These are phyloP conservation scores for Butorides virescens DNA, from an alignment of 2,113 vertebrate genomes.

Conservation along the genomic window DNA sequence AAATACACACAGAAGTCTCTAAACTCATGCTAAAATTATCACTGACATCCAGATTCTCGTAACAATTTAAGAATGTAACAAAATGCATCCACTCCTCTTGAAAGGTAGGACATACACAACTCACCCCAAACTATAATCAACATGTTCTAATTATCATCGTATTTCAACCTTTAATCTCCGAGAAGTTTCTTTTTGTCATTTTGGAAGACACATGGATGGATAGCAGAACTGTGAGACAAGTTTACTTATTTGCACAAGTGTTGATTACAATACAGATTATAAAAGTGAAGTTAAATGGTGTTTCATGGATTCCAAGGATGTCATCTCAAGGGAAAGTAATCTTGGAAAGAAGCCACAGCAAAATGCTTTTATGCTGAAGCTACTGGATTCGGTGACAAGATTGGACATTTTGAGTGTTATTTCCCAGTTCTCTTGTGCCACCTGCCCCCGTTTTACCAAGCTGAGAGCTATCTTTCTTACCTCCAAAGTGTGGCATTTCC, in stretches of 20 bases:
- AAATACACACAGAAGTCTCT: not conserved
- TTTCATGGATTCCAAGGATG: not conserved
- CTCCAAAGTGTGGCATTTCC: slow-evolving; percentile 96
- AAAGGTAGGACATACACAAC: not conserved
- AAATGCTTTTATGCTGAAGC: not conserved
- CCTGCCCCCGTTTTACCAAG: not conserved
- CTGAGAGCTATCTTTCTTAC: slow-evolving; percentile 61
- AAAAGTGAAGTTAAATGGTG: not conserved
- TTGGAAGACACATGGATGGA: fast-evolving
- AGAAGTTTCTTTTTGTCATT: not conserved
- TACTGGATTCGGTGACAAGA: not conserved
- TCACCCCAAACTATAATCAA: not conserved
- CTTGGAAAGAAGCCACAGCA: not conserved
- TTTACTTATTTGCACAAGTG: not conserved
- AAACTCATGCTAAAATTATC: not conserved
- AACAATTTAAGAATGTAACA: not conserved
- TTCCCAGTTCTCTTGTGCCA: not conserved
- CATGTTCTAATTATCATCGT: not conserved
- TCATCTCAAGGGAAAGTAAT: not conserved
- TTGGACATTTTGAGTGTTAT: not conserved
- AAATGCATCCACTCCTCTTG: not conserved
- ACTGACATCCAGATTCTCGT: not conserved
- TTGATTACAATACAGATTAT: not conserved
- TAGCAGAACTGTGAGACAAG: not conserved
- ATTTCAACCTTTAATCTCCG: not conserved